Evolutionary conservation across 2,113 vertebrate genomes (phyloP), one percentile per base, ranked within the genome.

Genomic region (Loxodonta africana): DNA sequence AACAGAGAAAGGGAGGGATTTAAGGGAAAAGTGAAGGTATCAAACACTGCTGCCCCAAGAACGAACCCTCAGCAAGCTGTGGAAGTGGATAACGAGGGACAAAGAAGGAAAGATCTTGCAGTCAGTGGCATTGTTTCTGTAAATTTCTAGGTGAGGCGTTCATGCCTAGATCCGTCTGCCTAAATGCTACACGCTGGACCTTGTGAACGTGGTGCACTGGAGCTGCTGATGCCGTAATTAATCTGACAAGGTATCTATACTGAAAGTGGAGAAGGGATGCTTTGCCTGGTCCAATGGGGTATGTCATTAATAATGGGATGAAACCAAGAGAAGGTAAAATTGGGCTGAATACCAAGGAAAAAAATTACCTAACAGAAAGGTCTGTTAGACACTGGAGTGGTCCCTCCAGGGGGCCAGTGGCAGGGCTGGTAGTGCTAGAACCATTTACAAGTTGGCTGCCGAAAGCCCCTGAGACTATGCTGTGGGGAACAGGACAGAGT

Each of bases 251-350:
- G 80, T 67, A 15, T 80, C 81, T 90, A n/a, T 41, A 69, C 14
- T 48, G 83, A 78, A 69, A 60, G 88, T 84, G 30, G 41, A 91
- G 85, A 92, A 62, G 62, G 33, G 26, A 25, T 80, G 30, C 51
- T 95, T 90, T 94, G 87, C 67, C n/a, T 87, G 80, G 95, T 74
- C 97, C 69, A 86, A n/a, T 90, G 88, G 67, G 57, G 21, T 95
- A 81, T 91, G 82, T 65, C 25, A 17, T 91, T 88, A 91, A 60
- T 90, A 90, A 95, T 37, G 51, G 78, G 62, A 91, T 53, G 33
- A 94, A 97, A 63, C 95, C 91, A 88, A 88, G 77, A 83, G 53
- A 90, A 96, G 62, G 92, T 71, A 92, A 95, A 94, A 95, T 83
- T 92, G 92, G 62, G 53, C 87, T 91, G 90, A 95, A 92, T 93